Conservation (phyloP, 1,140 invertebrate genomes). For the Aricia agestis region DNA sequence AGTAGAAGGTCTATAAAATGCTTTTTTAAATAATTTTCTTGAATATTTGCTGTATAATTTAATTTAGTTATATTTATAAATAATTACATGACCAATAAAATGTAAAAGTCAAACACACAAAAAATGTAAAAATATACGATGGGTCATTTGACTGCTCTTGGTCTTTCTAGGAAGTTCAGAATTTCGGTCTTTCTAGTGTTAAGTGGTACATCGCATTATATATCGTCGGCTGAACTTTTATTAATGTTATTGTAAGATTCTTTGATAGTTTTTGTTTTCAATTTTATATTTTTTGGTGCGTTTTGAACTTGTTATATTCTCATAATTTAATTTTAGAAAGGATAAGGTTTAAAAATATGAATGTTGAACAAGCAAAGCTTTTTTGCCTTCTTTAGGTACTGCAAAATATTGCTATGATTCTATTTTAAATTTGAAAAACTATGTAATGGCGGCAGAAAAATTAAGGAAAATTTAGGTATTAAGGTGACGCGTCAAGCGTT, state of each 20-base stretch:
- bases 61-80: too few relatives aligned
- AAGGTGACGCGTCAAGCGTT: neutral
- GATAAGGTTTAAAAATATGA: neutral
- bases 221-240: neutral
- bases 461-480: neutral
- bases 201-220: too few relatives aligned
- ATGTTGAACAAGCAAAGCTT: neutral
- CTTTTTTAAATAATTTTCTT: too few relatives aligned
- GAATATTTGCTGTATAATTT: too few relatives aligned
- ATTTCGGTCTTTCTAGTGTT: too few relatives aligned
- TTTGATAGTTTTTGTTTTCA: constrained; percentile 12
- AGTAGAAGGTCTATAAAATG: too few relatives aligned
- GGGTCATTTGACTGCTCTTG: too few relatives aligned
- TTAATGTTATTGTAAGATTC: constrained; percentile 17
- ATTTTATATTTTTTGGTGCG: constrained; percentile 7
- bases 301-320: constrained; percentile 15
- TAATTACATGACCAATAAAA: too few relatives aligned
- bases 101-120: too few relatives aligned
- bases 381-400: neutral
- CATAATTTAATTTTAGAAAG: neutral
- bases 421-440: neutral
- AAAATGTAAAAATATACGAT: too few relatives aligned
- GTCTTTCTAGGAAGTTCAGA: too few relatives aligned
- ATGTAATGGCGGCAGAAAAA: too few relatives aligned
- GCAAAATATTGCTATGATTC: neutral